Conservation (phyloP, 2,797 vertebrate genomes). For the Tolypeutes matacus region DNA sequence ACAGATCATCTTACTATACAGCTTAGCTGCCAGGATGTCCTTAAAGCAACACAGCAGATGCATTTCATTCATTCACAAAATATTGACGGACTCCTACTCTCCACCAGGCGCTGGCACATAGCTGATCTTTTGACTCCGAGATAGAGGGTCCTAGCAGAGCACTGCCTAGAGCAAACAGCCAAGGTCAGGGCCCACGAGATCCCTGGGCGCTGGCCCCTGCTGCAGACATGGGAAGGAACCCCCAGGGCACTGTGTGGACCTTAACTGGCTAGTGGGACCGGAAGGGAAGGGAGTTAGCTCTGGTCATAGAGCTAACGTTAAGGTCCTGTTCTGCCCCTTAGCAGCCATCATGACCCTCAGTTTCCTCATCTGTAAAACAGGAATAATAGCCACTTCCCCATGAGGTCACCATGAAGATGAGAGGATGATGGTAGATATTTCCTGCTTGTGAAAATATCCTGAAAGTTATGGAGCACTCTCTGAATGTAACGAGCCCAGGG, state of each 20-base stretch:
- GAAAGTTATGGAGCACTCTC: not conserved
- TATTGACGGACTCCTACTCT: not conserved
- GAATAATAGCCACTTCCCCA: not conserved
- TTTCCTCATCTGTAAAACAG: not conserved
- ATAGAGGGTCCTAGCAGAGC: not conserved
- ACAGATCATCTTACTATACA: conserved; percentile 77
- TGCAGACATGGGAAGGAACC: not conserved
- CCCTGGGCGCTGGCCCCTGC: not conserved
- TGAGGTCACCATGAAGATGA: not conserved
- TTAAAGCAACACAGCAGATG: conserved; percentile 64
- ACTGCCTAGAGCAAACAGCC: not conserved
- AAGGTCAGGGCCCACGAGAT: not conserved
- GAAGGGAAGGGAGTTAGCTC: not conserved
- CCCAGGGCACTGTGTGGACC: not conserved
- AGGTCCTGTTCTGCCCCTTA: not conserved
- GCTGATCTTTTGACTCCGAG: not conserved
- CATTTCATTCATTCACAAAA: not conserved
- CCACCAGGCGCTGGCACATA: too few relatives aligned
- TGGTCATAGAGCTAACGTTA: not conserved
- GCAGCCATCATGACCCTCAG: not conserved
- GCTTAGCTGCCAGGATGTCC: conserved; percentile 72
- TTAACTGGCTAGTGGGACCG: not conserved
- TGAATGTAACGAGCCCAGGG: not conserved
- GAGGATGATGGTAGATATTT: not conserved
- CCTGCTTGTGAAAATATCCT: not conserved